Evolutionary conservation across 2,113 vertebrate genomes (phyloP), one percentile per base, ranked within the genome.

Genomic region (Pontoporia blainvillei): DNA sequence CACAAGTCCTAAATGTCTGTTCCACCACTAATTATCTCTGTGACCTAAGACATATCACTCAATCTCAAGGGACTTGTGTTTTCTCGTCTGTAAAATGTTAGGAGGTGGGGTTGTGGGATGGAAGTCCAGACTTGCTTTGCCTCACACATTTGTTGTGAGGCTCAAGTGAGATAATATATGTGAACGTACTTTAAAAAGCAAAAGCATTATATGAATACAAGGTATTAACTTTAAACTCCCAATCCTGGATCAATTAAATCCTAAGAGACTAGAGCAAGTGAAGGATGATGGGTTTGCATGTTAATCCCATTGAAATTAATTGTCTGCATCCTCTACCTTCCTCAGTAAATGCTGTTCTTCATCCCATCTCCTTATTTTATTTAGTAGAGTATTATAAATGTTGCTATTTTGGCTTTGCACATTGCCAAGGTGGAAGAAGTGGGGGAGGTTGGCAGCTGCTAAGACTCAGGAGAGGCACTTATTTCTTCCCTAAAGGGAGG

Each of bases 1-100:
- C 82, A 79, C 29, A 94, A 72, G 34, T 96, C 94, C 67, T 91
- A 89, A 97, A 95, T 89, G 57, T 92, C 91, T 75, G 25, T 95
- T 97, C 34, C 39, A 94, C 54, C 79, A 79, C 36, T 88, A 95
- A 89, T 95, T 97, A 95, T 83, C 59, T 95, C 69, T 91, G 59
- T 96, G 92, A 87, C 85, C 72, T 72, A 85, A 69, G 82, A 78
- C 46, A 71, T 21, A 67, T 21, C 67, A 90, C 67, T 95, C 92
- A 88, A 91, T 94, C 82, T 95, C 85, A 94, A 31, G 78, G 36
- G 62, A 94, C 76, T 95, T 91, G 31, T 87, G 64, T 95, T 96
- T 96, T 90, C 86, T 93, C 57, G 1, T 90, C 86, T 95, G 39
- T 90, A 92, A 88, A 92, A 91, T 21, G 62, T 94, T 90, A 92